These are phyloP conservation scores for Acromyrmex charruanus DNA, from an alignment of 1,140 invertebrate genomes.

Conservation along the genomic window DNA sequence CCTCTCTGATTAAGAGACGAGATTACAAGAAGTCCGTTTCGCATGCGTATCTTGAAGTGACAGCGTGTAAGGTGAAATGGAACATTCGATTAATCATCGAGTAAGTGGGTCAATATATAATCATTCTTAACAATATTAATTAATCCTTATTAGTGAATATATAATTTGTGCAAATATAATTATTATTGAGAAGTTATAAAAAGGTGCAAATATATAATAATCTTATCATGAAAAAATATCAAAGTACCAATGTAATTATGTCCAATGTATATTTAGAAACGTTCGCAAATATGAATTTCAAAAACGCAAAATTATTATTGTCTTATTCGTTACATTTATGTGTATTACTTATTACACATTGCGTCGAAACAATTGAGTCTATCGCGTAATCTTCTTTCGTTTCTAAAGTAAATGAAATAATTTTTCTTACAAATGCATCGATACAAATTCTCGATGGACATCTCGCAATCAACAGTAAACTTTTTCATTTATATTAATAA, in stretches of 20 bases:
- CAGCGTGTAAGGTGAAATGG: neutral
- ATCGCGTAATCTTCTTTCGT: neutral
- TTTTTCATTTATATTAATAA: constrained; percentile 31
- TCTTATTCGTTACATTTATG: neutral
- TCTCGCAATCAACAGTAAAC: constrained; percentile 11
- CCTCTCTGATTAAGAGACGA: neutral
- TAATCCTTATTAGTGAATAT: neutral
- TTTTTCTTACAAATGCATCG: constrained; percentile 3
- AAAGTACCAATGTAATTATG: neutral
- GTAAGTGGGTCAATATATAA: constrained; percentile 26
- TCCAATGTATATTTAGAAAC: neutral
- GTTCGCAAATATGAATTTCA: neutral
- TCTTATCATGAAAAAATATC: neutral
- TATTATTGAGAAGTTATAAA: neutral
- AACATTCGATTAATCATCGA: neutral
- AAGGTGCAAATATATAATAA: neutral
- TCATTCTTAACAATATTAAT: neutral
- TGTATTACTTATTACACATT: constrained; percentile 2
- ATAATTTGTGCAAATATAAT: neutral
- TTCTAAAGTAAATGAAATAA: neutral
- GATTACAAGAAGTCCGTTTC: constrained; percentile 14
- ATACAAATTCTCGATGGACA: neutral
- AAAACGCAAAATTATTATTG: neutral
- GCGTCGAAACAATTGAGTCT: neutral
- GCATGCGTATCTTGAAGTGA: neutral